A percentile compares a stretch with the other conserved stretches of the same genome.
These are phyloP conservation scores for Galerucella pusilla DNA, from an alignment of 2,888 invertebrate genomes.

Conservation along the genomic window DNA sequence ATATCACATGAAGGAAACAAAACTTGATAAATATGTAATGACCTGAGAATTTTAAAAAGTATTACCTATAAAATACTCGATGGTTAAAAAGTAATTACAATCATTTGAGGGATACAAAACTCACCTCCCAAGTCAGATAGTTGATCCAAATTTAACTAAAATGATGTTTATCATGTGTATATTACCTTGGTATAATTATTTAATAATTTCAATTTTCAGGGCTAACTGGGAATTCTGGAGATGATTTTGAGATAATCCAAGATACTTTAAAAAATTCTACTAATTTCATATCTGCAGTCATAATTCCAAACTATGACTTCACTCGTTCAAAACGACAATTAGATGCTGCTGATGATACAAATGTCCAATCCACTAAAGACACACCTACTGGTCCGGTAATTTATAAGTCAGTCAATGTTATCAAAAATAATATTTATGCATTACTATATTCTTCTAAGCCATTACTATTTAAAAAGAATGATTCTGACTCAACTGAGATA, in stretches of 20 bases:
- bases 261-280: conserved; percentile 33
- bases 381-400: conserved; percentile 52
- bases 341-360: conserved; percentile 23
- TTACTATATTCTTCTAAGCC: conserved; percentile 59
- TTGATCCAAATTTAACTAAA: too few relatives aligned
- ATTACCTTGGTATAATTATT: neutral
- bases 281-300: conserved; percentile 45
- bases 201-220: conserved; percentile 41
- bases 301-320: conserved; percentile 37
- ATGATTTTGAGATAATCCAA: conserved; percentile 38
- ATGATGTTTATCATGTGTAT: too few relatives aligned
- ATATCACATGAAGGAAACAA: too few relatives aligned
- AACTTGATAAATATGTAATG: too few relatives aligned
- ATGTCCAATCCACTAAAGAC: conserved; percentile 36
- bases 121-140: too few relatives aligned
- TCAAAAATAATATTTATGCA: conserved; percentile 50
- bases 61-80: too few relatives aligned
- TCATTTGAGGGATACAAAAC: too few relatives aligned
- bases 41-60: too few relatives aligned
- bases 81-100: too few relatives aligned
- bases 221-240: conserved; percentile 43
- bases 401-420: conserved; percentile 52
- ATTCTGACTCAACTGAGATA: conserved; percentile 43
- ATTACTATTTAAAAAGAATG: conserved; percentile 54
- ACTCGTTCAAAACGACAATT: conserved; percentile 40